Evolutionary conservation across 1,140 invertebrate species (phyloP), one percentile per base, ranked within the genome.

Genomic region (Drosophila watanabei): DNA sequence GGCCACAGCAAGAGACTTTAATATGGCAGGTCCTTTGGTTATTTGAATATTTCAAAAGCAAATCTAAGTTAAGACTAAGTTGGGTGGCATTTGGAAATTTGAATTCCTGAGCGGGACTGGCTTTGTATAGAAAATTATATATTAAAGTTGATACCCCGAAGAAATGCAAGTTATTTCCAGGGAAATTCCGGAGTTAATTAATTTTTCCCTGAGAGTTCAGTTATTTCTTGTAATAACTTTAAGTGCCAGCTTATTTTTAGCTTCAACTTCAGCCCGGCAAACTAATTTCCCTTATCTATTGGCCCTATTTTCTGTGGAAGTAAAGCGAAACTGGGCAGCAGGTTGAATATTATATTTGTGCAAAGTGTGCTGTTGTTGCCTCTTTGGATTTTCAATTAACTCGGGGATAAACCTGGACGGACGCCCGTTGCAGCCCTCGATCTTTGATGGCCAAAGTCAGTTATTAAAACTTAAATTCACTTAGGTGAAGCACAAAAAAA

Each of bases 381-480:
- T 48, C 35, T 60, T 77, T 75, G 70, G 66, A 90, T 82, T 90
- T 88, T 85, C 82, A 88, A 88, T 88, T 88, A 88, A 90, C 78
- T 76, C 80, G 63, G 59, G 77, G 51, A 84, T 73, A 61, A 73
- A 61, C 71, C 68, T 60, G 51, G 35, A 13, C 10, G 49, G 35
- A 24, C 18, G 32, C 64, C 33, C 39, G 35, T 37, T 30, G 33
- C 62, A 33, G 51, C 14, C 48, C 76, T 32, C 49, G 48, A 65
- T 65, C 60, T 68, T 82, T 57, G 61, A 75, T 49, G 64, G 81
- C 49, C 59, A 79, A 56, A 51, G 66, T 56, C 48, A 75, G 86
- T 86, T 89, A 89, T 89, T 89, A 89, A 90, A 89, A 90, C 79
- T 77, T 90, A 76, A 86, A 89, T 90, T 90, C 86, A 90, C 68